Base-by-base conservation (phyloP, 2,797 vertebrate genomes). In the Natrix natrix region DNA sequence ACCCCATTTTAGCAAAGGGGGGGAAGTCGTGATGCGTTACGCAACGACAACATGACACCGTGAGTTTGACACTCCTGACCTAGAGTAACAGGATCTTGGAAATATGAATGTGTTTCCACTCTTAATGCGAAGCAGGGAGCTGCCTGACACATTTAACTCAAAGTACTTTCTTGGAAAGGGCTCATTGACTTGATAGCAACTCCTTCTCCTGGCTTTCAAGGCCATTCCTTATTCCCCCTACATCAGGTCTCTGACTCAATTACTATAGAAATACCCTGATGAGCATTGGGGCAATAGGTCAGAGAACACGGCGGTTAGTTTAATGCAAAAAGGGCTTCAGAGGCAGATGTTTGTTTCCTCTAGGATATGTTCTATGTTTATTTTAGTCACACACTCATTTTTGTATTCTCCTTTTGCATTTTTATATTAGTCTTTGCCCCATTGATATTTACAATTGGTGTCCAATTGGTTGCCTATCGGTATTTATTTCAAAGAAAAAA, bases 401-500 rank as follows among this genome's bases (percentile, higher is more conserved):
- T 26, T 88, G 2, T 63, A 26, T 89, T 89, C 14, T 86, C 28
- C 37, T 56, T 87, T 57, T 88, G 4, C 55, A 11, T 60, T 92
- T 90, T 87, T 60, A 69, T 43, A 17, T 48, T 32, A 93, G 88
- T 92, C 0, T 37, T 93, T 4, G 91, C 74, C 13, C 93, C 88
- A 6, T 5, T 90, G 60, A 22, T 83, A 12, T 37, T 93, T 6
- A 3, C 37, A 7, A 1, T 90, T 69, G 89, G 4, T 3, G 1
- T 55, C 88, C 93, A 90, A 16, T 0, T 59, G 13, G 1, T 37
- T 69, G 0, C 54, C 32, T 32, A 90, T 37, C 32, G 43, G 8
- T 74, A 32, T 16, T 4, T 83, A 22, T 26, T 93, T 69, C 24
- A 32, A 52, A 89, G 88, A 14, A 93, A 87, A 87, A 93, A 92